Base-by-base conservation (phyloP, 2,113 vertebrate genomes). In the Calonectris borealis region DNA sequence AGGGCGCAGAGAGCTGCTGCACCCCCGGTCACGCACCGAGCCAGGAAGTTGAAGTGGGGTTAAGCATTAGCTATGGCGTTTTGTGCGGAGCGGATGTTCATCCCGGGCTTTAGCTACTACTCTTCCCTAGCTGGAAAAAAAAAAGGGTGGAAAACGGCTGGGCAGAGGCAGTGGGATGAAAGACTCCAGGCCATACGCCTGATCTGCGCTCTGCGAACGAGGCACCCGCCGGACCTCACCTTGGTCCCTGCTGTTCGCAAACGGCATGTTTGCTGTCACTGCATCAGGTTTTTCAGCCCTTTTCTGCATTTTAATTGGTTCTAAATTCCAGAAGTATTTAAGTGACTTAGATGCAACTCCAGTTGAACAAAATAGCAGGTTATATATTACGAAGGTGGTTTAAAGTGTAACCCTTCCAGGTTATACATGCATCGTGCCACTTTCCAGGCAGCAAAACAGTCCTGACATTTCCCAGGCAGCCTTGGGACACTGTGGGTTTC, bases 11-110 rank as follows among this genome's bases (percentile, higher is more conserved):
- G 34, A 73, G 66, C 24, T 77, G 52, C 66, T 52, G 48, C 19
- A 6, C 22, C 26, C n/a, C 3, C 1, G 0, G 14, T 5, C 4
- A 0, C 2, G 16, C 14, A 31, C 71, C 1, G 1, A 61, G 69
- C 9, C 64, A 21, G 29, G 7, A 42, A 13, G 29, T 0, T 5
- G 54, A 60, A 42, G 17, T 22, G 18, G 49, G 27, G 6, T 9
- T 51, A 60, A 79, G 52, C 68, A 24, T 34, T 16, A 49, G 15
- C 48, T 25, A 11, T 0, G 9, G 49, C 0, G 1, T 11, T 46
- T 13, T 16, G 38, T 18, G 60, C 8, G 6, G 25, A 36, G 22
- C 4, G 10, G 20, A 7, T 16, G 27, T 20, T 34, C 57, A 42
- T 25, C 62, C n/a, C 2, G 1, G 54, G 22, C 64, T 22, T 69